Conservation (phyloP, 1,140 invertebrate species). For the Eumeta japonica region DNA sequence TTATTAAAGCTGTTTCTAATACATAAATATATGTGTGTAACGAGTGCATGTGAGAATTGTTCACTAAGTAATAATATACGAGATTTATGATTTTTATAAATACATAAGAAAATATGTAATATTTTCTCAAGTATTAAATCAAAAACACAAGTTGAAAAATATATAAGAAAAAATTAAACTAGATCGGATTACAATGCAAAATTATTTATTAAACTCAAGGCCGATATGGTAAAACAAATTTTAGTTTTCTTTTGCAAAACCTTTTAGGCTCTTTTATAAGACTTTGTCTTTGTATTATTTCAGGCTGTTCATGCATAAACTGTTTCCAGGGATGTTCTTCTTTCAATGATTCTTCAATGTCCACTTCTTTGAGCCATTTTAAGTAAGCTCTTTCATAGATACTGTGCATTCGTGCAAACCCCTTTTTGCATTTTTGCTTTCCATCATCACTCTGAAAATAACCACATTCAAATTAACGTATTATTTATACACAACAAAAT, state of each 20-base stretch:
- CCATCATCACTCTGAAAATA: slow-evolving; percentile 18
- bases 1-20: no score
- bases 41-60: no score
- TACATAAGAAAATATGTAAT: no score
- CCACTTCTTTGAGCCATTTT: slow-evolving; percentile 55
- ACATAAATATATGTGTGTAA: no score
- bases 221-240: slow-evolving; percentile 29
- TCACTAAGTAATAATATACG: no score
- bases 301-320: slow-evolving; percentile 42
- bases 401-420: slow-evolving; percentile 18
- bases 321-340: slow-evolving; percentile 62
- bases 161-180: slow-evolving; percentile 6
- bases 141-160: no score
- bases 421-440: slow-evolving; percentile 8
- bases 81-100: no score
- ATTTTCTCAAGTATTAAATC: no score
- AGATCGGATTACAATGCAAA: slow-evolving; percentile 13
- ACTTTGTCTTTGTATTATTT: slow-evolving; percentile 30
- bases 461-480: slow-evolving; percentile 5
- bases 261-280: slow-evolving; percentile 38
- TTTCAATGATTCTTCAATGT: slow-evolving; percentile 54
- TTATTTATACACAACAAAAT: slow-evolving; percentile 4
- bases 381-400: slow-evolving; percentile 45
- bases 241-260: slow-evolving; percentile 37
- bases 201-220: slow-evolving; percentile 20